Percentiles rank a stretch among this genome's conserved stretches.
Evolutionary conservation across 2,113 vertebrate species (phyloP).

Genomic region (Guaruba guarouba): DNA sequence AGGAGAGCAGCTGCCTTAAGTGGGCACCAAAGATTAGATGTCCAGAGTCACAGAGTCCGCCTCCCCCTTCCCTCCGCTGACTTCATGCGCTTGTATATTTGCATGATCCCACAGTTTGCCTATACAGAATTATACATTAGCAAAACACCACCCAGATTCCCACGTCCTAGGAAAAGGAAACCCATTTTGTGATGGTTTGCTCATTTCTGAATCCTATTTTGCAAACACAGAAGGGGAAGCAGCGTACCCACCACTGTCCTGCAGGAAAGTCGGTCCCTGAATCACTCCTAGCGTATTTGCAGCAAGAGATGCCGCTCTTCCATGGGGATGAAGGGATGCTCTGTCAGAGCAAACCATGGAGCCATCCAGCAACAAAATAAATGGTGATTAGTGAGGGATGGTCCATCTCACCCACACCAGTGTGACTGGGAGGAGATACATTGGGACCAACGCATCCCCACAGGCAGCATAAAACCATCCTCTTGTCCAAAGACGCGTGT

Average conservation of each 20-base stretch:
- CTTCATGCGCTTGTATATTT: neutral
- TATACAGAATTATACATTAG: fast-evolving
- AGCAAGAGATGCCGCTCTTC: fast-evolving
- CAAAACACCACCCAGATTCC: neutral
- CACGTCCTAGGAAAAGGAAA: neutral
- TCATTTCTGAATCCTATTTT: neutral
- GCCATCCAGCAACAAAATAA: fast-evolving
- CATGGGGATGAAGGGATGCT: neutral
- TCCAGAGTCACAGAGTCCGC: neutral
- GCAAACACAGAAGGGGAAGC: neutral
- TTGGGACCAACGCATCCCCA: neutral
- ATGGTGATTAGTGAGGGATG: neutral
- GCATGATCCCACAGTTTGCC: neutral
- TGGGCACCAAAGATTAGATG: neutral
- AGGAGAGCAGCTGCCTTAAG: constrained; percentile 6
- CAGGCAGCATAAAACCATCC: neutral
- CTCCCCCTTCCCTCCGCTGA: neutral
- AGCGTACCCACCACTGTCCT: neutral
- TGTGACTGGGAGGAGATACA: fast-evolving
- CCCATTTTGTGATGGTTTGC: neutral
- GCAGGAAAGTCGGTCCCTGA: neutral
- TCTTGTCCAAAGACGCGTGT: neutral
- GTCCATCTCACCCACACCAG: neutral
- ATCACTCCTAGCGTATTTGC: fast-evolving
- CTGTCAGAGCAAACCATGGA: neutral